Evolutionary conservation across 2,113 vertebrate genomes (phyloP), one percentile per base, ranked within the genome.

Genomic region (Anarhynchus alexandrinus): DNA sequence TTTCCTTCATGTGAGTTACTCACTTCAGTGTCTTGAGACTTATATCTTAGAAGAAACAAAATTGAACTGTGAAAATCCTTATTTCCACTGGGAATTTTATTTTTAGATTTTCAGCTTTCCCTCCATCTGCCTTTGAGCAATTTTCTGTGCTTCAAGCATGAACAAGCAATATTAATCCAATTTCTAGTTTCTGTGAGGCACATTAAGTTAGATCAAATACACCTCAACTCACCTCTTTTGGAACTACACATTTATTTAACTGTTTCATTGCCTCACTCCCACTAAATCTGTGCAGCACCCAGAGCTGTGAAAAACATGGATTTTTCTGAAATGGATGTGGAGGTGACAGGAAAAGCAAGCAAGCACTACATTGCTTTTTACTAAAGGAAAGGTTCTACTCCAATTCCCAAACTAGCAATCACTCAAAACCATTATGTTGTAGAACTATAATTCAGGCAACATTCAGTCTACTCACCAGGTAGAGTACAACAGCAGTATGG

Each of bases 81-180:
- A 97, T 98, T 98, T 98, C 97, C 93, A 95, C 81, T 93, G 97
- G 91, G 97, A 97, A 98, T 97, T 98, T 98, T 98, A 97, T 98
- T 98, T 98, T 98, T 98, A 98, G 96, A 92, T 82, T 96, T 91
- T 97, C 97, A 88, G 71, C 84, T 97, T 92, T 96, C 73, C 64
- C 73, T 98, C 93, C 94, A 97, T 98, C 96, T 98, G 97, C 97
- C 97, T 98, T 97, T 98, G 90, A 98, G 97, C 94, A 98, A 97
- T 98, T 98, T 98, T 98, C 82, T 96, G 81, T 98, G 94, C 97
- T 98, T 98, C 98, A 98, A 98, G 98, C 97, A 97, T 97, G 98
- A 98, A 72, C 95, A 98, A 98, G 98, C 97, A 98, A 97, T 98
- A 98, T 98, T 98, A 98, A 98, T 98, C 96, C 95, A 98, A 97